Evolutionary conservation across 2,113 vertebrate species (phyloP), one percentile per base, ranked within the genome.

Genomic region (Hippocampus zosterae): DNA sequence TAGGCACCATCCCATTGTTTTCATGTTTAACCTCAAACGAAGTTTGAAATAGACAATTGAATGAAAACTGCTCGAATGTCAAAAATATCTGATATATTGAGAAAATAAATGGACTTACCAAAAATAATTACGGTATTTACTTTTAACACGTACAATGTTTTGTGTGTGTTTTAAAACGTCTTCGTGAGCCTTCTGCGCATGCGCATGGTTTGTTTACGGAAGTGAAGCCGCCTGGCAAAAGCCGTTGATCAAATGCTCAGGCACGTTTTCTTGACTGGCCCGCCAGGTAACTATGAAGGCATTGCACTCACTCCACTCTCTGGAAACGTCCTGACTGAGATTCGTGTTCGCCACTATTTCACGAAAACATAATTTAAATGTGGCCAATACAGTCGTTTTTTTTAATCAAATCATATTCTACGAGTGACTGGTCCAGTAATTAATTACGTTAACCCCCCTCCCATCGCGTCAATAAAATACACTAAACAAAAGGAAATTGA

Each of bases 211-310:
- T 78, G 79, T 84, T 65, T 77, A 60, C 84, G 90, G 87, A 91
- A 87, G 81, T 1, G 40, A 16, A 11, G 25, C 6, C 7, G 71
- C 16, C 29, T 40, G 19, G 60, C 33, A 23, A 33, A 6, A 19
- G n/a, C 13, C 37, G 29, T 2, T 19, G 8, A 46, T 8, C 33
- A 2, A 1, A 98, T 95, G 94, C 53, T 90, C 12, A 93, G 84
- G 74, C 96, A 97, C 81, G 92, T 98, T 77, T 95, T 97, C 62
- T 85, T 98, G 3, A 96, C 96, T 3, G 95, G 96, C 82, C 88
- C 92, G 56, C 95, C 96, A 93, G 95, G 96, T 96, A 95, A 93
- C 1, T 37, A 7, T 12, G 0, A 0, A 52, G 2, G 9, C 8
- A 23, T 3, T n/a, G 6, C 21, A 48, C 6, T 44, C 15, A 16